Evolutionary conservation across 2,888 invertebrate genomes (phyloP).

Genomic region (Drosophila helvetica): DNA sequence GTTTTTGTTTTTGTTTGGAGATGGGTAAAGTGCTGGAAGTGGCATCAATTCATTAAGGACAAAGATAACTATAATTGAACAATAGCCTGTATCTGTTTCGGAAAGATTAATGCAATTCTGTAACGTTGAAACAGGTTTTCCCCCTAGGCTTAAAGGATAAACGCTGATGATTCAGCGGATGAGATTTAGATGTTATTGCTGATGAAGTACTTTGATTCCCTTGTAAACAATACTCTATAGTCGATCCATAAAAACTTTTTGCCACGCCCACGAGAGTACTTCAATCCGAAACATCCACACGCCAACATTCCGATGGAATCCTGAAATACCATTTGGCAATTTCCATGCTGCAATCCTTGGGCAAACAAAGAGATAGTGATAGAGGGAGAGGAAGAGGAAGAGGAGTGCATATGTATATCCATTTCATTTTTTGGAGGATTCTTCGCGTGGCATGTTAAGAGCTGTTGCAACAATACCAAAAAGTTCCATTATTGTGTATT

Average conservation of each 20-base stretch:
- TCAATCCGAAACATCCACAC: constrained; percentile 12
- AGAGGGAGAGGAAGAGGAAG: not conserved
- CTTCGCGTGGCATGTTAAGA: constrained; percentile 75
- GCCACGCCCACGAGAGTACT: not conserved
- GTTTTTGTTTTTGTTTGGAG: not conserved
- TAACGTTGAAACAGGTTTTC: too few relatives aligned
- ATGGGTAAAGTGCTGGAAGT: not conserved
- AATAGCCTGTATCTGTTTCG: too few relatives aligned
- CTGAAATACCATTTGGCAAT: constrained; percentile 65
- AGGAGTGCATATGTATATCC: constrained; percentile 65
- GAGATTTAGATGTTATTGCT: too few relatives aligned
- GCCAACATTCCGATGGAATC: constrained; percentile 14
- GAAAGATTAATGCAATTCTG: too few relatives aligned
- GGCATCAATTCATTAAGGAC: not conserved
- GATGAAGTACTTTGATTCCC: too few relatives aligned
- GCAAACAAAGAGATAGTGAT: constrained; percentile 45
- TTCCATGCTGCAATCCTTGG: constrained; percentile 61
- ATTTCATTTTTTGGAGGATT: constrained; percentile 75
- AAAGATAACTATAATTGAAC: too few relatives aligned
- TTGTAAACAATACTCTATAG: not conserved
- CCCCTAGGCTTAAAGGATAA: too few relatives aligned
- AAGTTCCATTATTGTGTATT: constrained; percentile 48
- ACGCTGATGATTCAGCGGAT: too few relatives aligned
- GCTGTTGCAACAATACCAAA: constrained; percentile 59
- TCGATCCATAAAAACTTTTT: not conserved